Conservation (phyloP, 1,140 invertebrate genomes). For the Penaeus chinensis region DNA sequence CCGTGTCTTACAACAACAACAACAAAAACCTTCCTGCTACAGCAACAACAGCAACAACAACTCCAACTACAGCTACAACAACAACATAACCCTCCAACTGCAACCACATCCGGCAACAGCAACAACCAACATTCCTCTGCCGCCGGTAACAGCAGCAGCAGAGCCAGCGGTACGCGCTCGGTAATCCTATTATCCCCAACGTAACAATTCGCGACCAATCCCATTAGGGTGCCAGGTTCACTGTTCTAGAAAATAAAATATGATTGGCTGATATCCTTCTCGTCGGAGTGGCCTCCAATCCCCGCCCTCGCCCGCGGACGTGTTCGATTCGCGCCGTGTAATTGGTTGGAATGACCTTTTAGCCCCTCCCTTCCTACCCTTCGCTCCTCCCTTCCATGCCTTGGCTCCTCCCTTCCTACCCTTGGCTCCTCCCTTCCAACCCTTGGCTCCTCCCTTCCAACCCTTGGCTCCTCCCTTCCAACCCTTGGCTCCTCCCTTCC, state of each 20-base stretch:
- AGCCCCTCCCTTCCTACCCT: too few species aligned
- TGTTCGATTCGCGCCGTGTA: not conserved
- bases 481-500: too few species aligned
- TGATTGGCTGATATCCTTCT: slow-evolving; percentile 46
- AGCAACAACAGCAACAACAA: not conserved
- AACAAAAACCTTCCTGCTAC: not conserved
- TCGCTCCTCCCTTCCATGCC: too few species aligned
- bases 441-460: too few species aligned
- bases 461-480: too few species aligned
- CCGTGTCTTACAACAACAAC: too few species aligned
- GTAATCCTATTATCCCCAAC: slow-evolving; percentile 45
- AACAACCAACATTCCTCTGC: not conserved
- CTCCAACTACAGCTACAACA: not conserved
- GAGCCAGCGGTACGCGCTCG: slow-evolving; percentile 7
- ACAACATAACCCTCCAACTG: not conserved
- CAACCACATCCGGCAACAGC: not conserved
- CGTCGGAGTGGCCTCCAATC: not conserved
- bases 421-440: too few species aligned
- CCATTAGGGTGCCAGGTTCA: slow-evolving; percentile 48
- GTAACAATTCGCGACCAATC: slow-evolving; percentile 50
- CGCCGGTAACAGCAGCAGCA: not conserved
- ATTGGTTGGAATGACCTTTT: not conserved
- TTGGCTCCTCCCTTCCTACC: too few species aligned
- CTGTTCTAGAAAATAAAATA: slow-evolving; percentile 51
- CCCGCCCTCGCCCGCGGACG: too few species aligned